Evolutionary conservation across 2,113 vertebrate genomes (phyloP).

Genomic region (Coracopsis vasa): DNA sequence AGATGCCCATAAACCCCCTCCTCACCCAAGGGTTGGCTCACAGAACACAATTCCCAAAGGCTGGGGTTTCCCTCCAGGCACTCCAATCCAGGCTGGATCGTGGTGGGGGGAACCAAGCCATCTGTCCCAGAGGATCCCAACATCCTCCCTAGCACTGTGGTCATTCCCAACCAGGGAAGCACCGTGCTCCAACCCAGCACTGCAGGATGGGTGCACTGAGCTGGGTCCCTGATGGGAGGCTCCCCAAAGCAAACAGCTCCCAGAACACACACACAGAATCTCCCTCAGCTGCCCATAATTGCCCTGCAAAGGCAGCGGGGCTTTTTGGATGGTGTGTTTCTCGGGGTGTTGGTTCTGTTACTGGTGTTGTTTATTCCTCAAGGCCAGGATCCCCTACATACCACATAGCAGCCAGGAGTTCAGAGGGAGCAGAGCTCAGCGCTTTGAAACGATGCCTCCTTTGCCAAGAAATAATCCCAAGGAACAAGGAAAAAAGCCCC

Average conservation of each 20-base stretch:
- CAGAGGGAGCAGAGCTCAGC: slow-evolving; percentile 23
- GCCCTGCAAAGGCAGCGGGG: background rate
- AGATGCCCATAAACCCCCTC: background rate
- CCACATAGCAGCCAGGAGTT: slow-evolving; percentile 46
- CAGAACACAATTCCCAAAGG: background rate
- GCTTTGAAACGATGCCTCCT: background rate
- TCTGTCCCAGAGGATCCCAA: background rate
- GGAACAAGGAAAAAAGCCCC: background rate
- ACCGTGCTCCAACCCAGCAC: background rate
- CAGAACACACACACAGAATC: background rate
- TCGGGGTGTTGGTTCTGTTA: background rate
- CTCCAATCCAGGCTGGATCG: background rate
- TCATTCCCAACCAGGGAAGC: background rate
- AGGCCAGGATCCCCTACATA: slow-evolving; percentile 23
- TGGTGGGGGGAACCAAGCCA: background rate
- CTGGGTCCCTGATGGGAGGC: fast-evolving
- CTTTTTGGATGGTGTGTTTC: background rate
- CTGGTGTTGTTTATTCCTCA: background rate
- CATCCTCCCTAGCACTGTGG: background rate
- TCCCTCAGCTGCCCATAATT: background rate
- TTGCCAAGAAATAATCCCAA: slow-evolving; percentile 58
- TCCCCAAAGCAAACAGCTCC: background rate
- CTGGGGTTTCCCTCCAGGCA: background rate
- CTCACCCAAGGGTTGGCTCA: fast-evolving
- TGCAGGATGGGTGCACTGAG: background rate